A percentile compares a stretch with the other conserved stretches of the same genome.
These are phyloP conservation scores for Brachionus paranguensis DNA, from an alignment of 1,140 invertebrate species.

Conservation along the genomic window DNA sequence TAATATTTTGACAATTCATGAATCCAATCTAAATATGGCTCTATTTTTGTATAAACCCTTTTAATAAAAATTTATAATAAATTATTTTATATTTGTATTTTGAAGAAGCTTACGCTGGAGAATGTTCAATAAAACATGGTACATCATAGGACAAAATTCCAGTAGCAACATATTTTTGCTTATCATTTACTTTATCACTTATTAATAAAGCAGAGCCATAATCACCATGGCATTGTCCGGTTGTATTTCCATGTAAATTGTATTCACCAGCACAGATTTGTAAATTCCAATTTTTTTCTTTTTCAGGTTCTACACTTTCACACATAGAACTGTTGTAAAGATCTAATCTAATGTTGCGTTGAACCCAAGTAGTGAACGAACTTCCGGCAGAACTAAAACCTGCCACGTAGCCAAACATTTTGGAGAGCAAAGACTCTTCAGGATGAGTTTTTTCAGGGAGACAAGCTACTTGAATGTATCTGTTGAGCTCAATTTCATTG, in stretches of 20 bases:
- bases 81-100: too few relatives aligned
- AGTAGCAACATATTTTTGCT: neutral
- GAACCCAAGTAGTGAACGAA: neutral
- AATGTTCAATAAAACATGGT: neutral
- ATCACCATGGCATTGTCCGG: constrained; percentile 1
- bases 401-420: neutral
- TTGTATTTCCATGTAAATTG: neutral
- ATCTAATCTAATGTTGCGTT: neutral
- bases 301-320: neutral
- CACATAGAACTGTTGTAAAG: constrained; percentile 24
- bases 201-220: constrained; percentile 1
- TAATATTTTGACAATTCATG: neutral
- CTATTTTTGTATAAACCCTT: neutral
- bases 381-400: neutral
- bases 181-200: neutral
- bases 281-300: constrained; percentile 6
- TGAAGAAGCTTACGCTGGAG: neutral
- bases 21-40: neutral
- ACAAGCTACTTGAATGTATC: neutral
- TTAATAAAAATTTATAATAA: neutral
- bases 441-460: neutral
- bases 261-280: constrained; percentile 29
- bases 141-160: constrained; percentile 5
- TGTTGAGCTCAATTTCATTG: neutral
- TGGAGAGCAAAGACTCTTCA: neutral